These are phyloP conservation scores for Pangasianodon gigas DNA, from an alignment of 2,113 vertebrate species.

Conservation along the genomic window DNA sequence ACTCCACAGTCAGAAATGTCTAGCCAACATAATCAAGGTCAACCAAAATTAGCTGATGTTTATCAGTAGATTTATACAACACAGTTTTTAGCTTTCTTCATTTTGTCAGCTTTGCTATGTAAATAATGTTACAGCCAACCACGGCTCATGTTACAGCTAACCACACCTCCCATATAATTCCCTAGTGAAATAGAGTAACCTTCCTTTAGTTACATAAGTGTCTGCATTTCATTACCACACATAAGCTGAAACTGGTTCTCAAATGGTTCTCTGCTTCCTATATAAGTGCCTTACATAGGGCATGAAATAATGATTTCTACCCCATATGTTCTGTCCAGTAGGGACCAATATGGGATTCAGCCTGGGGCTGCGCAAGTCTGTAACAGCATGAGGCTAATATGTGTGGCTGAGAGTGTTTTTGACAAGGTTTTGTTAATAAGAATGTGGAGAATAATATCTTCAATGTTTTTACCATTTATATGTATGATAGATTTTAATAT, in stretches of 20 bases:
- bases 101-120: constrained; percentile 40
- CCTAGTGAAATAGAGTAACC: constrained; percentile 69
- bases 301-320: not conserved
- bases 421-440: constrained; percentile 74
- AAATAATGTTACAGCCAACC: constrained; percentile 63
- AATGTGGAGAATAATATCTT: constrained; percentile 65
- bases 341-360: not conserved
- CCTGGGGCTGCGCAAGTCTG: constrained; percentile 16
- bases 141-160: constrained; percentile 61
- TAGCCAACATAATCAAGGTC: constrained; percentile 38
- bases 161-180: constrained; percentile 58
- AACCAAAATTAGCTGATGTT: constrained; percentile 58
- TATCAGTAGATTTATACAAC: constrained; percentile 60
- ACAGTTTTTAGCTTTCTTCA: constrained; percentile 5
- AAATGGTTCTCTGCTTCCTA: constrained; percentile 40
- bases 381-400: constrained; percentile 76
- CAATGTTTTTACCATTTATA: constrained; percentile 72
- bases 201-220: constrained; percentile 71
- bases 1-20: constrained; percentile 53
- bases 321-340: not conserved
- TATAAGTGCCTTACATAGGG: constrained; percentile 46
- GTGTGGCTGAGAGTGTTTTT: constrained; percentile 66
- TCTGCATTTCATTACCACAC: constrained; percentile 74
- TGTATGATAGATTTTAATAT: constrained; percentile 64
- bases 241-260: not conserved